Percentiles rank a stretch among this genome's conserved stretches.
These are phyloP conservation scores for Zaprionus davidi DNA, from an alignment of 1,140 invertebrate species.

Conservation along the genomic window DNA sequence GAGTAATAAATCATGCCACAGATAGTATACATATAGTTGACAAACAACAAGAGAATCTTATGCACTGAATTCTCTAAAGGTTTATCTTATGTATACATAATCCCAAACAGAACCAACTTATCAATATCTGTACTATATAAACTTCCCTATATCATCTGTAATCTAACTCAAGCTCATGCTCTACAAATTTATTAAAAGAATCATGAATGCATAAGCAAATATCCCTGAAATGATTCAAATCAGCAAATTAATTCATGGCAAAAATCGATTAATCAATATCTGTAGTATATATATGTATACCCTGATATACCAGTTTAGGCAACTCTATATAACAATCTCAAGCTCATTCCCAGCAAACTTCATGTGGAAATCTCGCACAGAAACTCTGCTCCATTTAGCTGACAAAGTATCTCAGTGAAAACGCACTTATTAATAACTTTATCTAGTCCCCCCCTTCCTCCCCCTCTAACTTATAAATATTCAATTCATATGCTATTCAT, in stretches of 20 bases:
- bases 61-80: no score
- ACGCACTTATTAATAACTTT: slow-evolving; percentile 3
- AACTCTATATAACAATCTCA: background rate
- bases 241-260: no score
- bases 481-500: slow-evolving; percentile 27
- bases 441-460: background rate
- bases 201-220: no score
- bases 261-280: background rate
- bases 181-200: no score
- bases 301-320: background rate
- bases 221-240: no score
- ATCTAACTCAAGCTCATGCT: no score
- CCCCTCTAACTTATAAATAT: slow-evolving; percentile 9
- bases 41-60: no score
- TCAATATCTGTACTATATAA: background rate
- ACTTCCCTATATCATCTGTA: background rate
- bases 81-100: no score
- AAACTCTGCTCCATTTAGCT: background rate
- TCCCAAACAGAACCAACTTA: no score
- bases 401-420: slow-evolving; percentile 3
- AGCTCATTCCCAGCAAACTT: background rate
- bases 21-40: no score
- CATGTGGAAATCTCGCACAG: background rate
- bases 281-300: background rate
- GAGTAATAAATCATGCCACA: no score